phyloP scores from a whole-genome alignment of 2,888 invertebrate species.

The Syrista parreyssii region DNA sequence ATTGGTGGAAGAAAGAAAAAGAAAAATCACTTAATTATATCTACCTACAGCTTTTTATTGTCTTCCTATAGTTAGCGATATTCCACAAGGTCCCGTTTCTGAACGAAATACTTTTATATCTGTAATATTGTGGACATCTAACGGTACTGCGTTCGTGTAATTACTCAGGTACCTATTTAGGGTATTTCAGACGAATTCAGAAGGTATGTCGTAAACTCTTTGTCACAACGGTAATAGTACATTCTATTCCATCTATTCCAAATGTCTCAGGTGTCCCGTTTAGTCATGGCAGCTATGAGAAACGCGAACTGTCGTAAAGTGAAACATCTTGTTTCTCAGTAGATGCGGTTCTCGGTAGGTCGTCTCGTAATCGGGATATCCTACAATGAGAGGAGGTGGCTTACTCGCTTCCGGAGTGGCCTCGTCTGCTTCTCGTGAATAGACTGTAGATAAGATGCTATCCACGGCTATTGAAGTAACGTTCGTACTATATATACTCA shows the following conservation, averaged over 20 bases:
- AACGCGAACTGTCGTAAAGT: background rate
- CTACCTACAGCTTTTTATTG: background rate
- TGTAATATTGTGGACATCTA: background rate
- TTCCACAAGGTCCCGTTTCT: background rate
- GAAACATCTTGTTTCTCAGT: background rate
- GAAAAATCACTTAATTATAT: background rate
- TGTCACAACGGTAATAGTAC: background rate
- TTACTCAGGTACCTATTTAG: background rate
- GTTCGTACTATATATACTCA: background rate
- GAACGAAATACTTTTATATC: background rate
- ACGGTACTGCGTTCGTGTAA: background rate
- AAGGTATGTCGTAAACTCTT: background rate
- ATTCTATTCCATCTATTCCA: background rate
- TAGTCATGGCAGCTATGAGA: background rate
- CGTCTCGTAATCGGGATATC: background rate
- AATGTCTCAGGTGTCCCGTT: background rate
- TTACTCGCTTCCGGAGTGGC: background rate
- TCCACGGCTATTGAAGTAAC: background rate
- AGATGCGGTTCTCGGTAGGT: background rate
- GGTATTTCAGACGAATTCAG: background rate
- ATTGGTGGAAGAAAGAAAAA: background rate
- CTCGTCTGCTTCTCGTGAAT: background rate
- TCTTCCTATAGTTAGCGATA: background rate
- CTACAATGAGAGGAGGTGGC: background rate
- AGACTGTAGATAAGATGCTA: background rate